Base-by-base conservation (phyloP, 2,797 vertebrate genomes). In the Gobio occitaniae region DNA sequence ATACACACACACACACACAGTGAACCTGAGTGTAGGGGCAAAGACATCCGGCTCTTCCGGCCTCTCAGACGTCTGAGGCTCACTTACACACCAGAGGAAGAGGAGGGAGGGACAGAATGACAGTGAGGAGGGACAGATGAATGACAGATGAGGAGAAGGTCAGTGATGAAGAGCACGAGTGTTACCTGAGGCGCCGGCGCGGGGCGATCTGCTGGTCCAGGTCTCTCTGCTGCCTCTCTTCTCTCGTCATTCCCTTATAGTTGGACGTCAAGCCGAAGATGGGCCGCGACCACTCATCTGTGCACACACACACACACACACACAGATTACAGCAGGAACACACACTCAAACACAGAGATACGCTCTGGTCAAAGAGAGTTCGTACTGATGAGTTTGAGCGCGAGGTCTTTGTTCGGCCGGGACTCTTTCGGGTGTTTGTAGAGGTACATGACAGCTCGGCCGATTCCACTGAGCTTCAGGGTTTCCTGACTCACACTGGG, bases 381-480 rank as follows among this genome's bases (percentile, higher is more conserved):
- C 96, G 3, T 96, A 99, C 98, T 99, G 94, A 99, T 99, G 81
- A 99, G 96, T 69, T 99, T 99, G 80, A 99, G 98, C 0, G 98
- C 97, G 69, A 99, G 96, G 91, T 99, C 97, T 88, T 99, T 99
- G 96, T 99, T 99, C 0, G 95, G 80, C 1, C 98, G 93, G 0
- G 97, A 97, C 84, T 99, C 98, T 95, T 99, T 99, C 85, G 98
- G 98, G 79, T 99, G 98, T 90, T 99, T 99, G 94, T 99, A 99
- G 11, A 99, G 96, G 89, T 97, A 99, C 98, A 99, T 99, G 91
- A 99, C 97, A 86, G 98, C 94, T 68, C 98, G 95, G 0, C 98
- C 98, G 85, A 99, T 99, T 6, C 98, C 98, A 59, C 98, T 99
- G 93, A 98, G 97, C 90, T 99, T 99, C 94, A 99, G 94, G 0